phyloP scores from a whole-genome alignment of 2,888 invertebrate species.

The Ditula angustiorana region DNA sequence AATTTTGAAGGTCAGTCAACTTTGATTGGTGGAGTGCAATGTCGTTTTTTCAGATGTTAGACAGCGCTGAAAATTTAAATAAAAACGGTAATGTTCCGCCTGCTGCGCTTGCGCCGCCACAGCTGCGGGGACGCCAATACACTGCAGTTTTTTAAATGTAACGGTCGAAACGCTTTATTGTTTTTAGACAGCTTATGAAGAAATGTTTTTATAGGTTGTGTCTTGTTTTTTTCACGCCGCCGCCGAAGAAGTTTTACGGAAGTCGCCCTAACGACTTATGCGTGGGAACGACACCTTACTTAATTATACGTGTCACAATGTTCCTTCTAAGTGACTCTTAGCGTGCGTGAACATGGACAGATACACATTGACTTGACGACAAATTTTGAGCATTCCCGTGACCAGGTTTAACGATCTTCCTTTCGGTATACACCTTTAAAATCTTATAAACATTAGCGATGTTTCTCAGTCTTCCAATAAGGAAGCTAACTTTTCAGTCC shows the following conservation, averaged over 20 bases:
- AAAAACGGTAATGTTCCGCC: conserved; percentile 82
- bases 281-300: conserved; percentile 65
- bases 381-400: conserved; percentile 50
- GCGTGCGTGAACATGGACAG: conserved; percentile 41
- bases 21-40: conserved; percentile 21
- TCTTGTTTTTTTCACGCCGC: neutral
- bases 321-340: conserved; percentile 44
- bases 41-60: conserved; percentile 42
- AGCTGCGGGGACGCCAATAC: conserved; percentile 59
- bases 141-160: conserved; percentile 39
- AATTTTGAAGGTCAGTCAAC: conserved; percentile 46
- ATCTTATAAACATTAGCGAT: neutral
- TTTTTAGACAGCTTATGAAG: conserved; percentile 1
- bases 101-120: conserved; percentile 63
- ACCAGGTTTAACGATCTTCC: conserved; percentile 46
- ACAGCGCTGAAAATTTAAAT: conserved; percentile 69
- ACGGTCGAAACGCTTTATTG: conserved; percentile 41
- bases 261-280: conserved; percentile 60
- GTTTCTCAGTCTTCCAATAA: conserved; percentile 16
- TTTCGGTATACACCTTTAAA: neutral
- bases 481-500: conserved; percentile 1
- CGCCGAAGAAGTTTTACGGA: conserved; percentile 53
- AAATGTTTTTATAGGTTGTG: neutral
- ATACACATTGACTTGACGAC: conserved; percentile 47
- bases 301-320: conserved; percentile 57